These are phyloP conservation scores for Aleiodes alternator DNA, from an alignment of 2,888 invertebrate genomes.

Conservation along the genomic window DNA sequence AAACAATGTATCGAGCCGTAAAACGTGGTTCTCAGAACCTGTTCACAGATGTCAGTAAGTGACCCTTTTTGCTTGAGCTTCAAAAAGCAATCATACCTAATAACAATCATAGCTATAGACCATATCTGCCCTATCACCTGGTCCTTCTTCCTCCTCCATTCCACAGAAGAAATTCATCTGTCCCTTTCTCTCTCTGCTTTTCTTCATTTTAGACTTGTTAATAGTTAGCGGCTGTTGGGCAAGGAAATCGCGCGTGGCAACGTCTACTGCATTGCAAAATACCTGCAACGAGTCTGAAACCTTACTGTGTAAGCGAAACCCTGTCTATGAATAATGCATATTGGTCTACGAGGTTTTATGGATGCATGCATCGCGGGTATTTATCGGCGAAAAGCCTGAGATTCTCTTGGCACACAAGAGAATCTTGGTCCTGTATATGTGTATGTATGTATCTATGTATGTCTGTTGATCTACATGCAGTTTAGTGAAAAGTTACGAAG, in stretches of 20 bases:
- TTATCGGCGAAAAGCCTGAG: constrained; percentile 61
- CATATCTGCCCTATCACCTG: neutral
- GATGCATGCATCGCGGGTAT: constrained; percentile 61
- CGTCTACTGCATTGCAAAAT: constrained; percentile 51
- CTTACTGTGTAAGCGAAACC: constrained; percentile 58
- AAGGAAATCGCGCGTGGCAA: constrained; percentile 19
- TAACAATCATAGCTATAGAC: neutral
- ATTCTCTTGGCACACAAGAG: constrained; percentile 52
- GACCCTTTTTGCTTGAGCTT: constrained; percentile 37
- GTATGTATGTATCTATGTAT: too few species aligned
- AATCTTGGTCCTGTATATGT: constrained; percentile 42
- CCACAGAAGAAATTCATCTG: constrained; percentile 12
- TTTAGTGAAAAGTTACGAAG: too few species aligned
- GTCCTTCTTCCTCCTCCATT: neutral
- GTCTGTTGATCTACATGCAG: neutral
- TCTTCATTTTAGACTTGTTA: constrained; percentile 16
- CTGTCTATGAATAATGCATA: constrained; percentile 67
- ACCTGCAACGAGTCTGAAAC: constrained; percentile 52
- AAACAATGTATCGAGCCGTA: neutral
- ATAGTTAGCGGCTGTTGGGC: constrained; percentile 35
- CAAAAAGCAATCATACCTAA: neutral
- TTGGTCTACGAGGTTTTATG: constrained; percentile 52
- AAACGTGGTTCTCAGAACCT: constrained; percentile 63
- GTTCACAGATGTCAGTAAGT: constrained; percentile 73
- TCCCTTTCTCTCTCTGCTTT: constrained; percentile 6